phyloP scores from a whole-genome alignment of 92 coral and sea anemone species.

The Chrysogorgia sp. region DNA sequence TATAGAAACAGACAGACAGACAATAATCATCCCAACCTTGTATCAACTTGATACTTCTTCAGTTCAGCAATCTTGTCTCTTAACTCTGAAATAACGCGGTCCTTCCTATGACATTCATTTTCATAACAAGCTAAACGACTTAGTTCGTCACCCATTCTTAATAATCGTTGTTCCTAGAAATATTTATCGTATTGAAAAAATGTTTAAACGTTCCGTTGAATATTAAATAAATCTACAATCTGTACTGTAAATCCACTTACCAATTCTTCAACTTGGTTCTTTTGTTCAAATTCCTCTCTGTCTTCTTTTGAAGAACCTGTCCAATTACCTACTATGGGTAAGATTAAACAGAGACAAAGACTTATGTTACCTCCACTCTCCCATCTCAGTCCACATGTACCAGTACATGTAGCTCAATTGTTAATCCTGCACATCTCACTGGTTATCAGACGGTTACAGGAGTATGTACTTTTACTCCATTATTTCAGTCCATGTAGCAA shows the following conservation, averaged over 20 bases:
- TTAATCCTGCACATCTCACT: too few species aligned
- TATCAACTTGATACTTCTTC: slow-evolving; percentile 56
- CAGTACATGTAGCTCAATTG: too few species aligned
- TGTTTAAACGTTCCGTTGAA: too few species aligned
- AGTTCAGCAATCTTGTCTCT: slow-evolving; percentile 85
- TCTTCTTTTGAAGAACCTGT: background rate
- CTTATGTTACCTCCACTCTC: too few species aligned
- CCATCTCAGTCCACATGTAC: too few species aligned
- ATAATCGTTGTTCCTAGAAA: slow-evolving; percentile 77
- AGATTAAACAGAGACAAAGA: too few species aligned
- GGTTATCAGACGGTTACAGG: too few species aligned
- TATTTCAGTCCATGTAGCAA: too few species aligned
- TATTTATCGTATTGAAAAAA: background rate
- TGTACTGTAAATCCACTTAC: background rate
- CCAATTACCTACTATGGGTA: slow-evolving; percentile 1
- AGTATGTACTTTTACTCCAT: too few species aligned
- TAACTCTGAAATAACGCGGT: slow-evolving; percentile 81
- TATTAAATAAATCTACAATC: background rate
- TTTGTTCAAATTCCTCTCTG: too few species aligned
- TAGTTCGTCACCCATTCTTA: slow-evolving; percentile 94
- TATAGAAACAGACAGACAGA: background rate
- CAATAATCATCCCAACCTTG: slow-evolving; percentile 41
- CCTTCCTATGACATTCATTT: slow-evolving; percentile 90
- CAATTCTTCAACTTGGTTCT: background rate
- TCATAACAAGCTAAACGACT: slow-evolving; percentile 91